Base-by-base conservation (phyloP, 2,113 vertebrate species). In the Chaetodon auriga region DNA sequence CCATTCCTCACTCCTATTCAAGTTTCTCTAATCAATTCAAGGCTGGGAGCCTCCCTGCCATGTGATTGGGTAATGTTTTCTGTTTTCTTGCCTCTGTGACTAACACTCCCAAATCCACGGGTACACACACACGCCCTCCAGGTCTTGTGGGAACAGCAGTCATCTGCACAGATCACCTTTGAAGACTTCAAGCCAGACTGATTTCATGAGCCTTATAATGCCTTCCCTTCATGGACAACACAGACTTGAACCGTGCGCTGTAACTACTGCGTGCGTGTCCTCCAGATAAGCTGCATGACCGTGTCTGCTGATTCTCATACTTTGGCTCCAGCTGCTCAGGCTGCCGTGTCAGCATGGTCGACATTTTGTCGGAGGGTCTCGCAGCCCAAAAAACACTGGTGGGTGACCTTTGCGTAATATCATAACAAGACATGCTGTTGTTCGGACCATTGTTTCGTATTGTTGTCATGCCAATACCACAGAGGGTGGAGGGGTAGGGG, bases 391-490 rank as follows among this genome's bases (percentile, higher is more conserved):
- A 78, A 84, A 54, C 18, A 65, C 15, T 0, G 14, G 71, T 60
- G 23, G 48, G 66, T 90, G 87, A 89, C 91, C 90, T 92, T 91
- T 91, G 61, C 72, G 36, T 83, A 79, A 89, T 66, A 86, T 93
- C 79, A 92, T 79, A 88, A 87, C 83, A 84, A 83, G 81, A 78
- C 84, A 54, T 53, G 81, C 80, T 80, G 82, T 92, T 87, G 76
- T 87, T 83, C 48, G 2, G 62, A 58, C 80, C 82, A 91, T 94
- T 92, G 91, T 93, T 92, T 89, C 63, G 86, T 57, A 75, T 75
- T 87, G 91, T 82, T 86, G 85, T 91, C 85, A 90, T 93, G 89
- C 86, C 90, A 90, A 64, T 88, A 80, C 54, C 78, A 30, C n/a
- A 16, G 80, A 81, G 86, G 81, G 83, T 68, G 87, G 81, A 83